Conservation (phyloP, 2,797 vertebrate species). For the Pangasius sanitwongsei region DNA sequence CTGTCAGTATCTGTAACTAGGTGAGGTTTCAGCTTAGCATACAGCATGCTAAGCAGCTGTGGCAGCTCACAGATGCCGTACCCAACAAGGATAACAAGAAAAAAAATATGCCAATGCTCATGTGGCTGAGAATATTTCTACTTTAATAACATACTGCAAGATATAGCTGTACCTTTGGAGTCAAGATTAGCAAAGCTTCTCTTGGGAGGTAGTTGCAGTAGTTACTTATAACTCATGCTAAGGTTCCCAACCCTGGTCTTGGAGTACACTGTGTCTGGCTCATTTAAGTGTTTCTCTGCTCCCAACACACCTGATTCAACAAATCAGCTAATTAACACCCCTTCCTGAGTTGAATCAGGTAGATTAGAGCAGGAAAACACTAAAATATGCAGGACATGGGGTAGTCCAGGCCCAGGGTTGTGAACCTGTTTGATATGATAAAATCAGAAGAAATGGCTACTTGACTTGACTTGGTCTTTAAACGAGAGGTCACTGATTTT, state of each 20-base stretch:
- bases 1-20: constrained; percentile 47
- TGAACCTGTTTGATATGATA: not conserved
- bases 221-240: not conserved
- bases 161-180: constrained; percentile 4
- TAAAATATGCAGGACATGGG: not conserved
- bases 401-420: not conserved
- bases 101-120: constrained; percentile 12
- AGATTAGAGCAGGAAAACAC: not conserved
- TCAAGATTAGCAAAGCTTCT: constrained; percentile 1
- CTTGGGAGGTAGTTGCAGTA: not conserved
- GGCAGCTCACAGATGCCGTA: constrained; percentile 41
- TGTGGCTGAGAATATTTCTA: constrained; percentile 28
- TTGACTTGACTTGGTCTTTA: not conserved
- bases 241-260: not conserved
- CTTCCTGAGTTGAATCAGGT: not conserved
- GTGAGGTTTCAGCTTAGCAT: constrained; percentile 49
- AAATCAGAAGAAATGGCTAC: not conserved
- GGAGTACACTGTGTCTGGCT: not conserved
- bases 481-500: not conserved
- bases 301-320: not conserved
- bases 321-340: not conserved
- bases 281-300: not conserved
- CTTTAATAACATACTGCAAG: constrained; percentile 30
- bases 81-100: constrained; percentile 31
- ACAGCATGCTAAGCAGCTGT: constrained; percentile 32